Evolutionary conservation across 1,140 invertebrate species (phyloP).

Genomic region (Aphaenogaster rudis): DNA sequence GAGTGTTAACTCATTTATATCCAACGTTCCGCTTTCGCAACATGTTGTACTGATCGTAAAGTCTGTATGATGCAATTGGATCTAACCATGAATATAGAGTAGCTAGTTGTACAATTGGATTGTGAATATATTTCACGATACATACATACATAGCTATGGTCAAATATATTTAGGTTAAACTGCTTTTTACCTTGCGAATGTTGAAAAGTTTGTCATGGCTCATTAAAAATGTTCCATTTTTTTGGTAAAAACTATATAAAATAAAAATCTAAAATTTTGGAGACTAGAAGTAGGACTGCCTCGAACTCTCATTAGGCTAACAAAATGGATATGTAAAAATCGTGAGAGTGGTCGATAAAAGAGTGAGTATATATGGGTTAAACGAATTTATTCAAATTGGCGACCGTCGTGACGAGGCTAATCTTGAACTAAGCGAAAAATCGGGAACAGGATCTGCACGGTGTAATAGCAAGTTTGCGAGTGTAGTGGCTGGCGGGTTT

Average conservation of each 20-base stretch:
- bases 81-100: slow-evolving; percentile 23
- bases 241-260: background rate
- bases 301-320: background rate
- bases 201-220: background rate
- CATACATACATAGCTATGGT: background rate
- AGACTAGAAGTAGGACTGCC: background rate
- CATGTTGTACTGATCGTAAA: slow-evolving; percentile 34
- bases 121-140: background rate
- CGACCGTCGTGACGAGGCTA: background rate
- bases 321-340: background rate
- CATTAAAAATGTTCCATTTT: background rate
- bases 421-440: slow-evolving; percentile 29
- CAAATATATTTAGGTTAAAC: background rate
- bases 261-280: background rate
- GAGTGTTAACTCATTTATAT: slow-evolving; percentile 58
- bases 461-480: slow-evolving; percentile 10
- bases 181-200: background rate
- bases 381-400: slow-evolving; percentile 24
- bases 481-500: background rate
- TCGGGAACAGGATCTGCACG: slow-evolving; percentile 38
- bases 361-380: background rate
- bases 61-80: slow-evolving; percentile 28
- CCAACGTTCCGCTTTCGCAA: slow-evolving; percentile 23
- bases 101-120: slow-evolving; percentile 12
- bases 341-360: background rate